Base-by-base conservation (phyloP, 1,140 invertebrate genomes). In the Papilio helenus region DNA sequence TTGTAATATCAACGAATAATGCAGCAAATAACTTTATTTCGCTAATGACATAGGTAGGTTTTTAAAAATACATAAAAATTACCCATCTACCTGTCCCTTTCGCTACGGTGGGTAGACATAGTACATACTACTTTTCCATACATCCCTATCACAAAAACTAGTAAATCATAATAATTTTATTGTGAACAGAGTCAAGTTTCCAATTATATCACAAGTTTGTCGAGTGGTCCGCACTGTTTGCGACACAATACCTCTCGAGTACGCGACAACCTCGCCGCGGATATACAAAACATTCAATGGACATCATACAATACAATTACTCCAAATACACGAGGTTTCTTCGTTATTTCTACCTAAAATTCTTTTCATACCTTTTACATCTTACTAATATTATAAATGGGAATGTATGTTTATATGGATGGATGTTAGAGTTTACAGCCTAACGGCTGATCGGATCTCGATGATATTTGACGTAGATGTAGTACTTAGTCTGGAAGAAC, bases 201-300 rank as follows among this genome's bases (percentile, higher is more conserved):
- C 58, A 72, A 72, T 72, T 72, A 72, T 72, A 72, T 72, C 42
- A 72, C 16, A 72, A 72, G 68, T 72, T 72, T 72, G 29, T 72
- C 68, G 16, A 72, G n/a, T 42, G n/a, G 26, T 14, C 3, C 9
- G 12, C 68, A 72, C 34, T 71, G 65, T 26, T 26, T 39, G 65
- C 29, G 26, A 71, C 29, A 71, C 65, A 71, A 71, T 71, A 9
- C 29, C 65, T 16, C 29, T 72, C 39, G 58, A 26, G 20, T 65
- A 29, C 68, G 39, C 34, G 68, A 20, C 68, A 42, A 72, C 34
- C 16, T 42, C 34, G 14, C 34, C 34, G n/a, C 68, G 34, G 29
- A 34, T 23, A 18, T 42, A 18, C 10, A 42, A 72, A 71, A 34
- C 5, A 72, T 72, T 72, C 68, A 72, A 42, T 34, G 16, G 68